phyloP scores from a whole-genome alignment of 2,888 invertebrate species.

The Pristionchus arcanus region DNA sequence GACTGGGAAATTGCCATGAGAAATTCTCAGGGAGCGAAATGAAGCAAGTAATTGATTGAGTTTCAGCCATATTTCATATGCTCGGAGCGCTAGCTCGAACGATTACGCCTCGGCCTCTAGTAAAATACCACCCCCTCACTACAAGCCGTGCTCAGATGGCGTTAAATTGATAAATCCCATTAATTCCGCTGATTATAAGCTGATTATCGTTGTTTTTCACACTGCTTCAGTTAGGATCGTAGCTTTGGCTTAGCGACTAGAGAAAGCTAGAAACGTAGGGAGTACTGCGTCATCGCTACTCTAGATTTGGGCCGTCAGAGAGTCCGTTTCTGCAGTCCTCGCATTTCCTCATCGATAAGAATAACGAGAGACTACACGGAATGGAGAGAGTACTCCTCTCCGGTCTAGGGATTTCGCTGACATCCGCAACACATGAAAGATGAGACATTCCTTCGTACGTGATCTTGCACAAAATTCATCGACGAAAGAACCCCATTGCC shows the following conservation, averaged over 20 bases:
- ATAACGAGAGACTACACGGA: no score
- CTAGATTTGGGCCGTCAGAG: no score
- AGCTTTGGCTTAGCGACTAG: neutral
- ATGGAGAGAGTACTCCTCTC: no score
- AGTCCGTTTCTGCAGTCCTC: no score
- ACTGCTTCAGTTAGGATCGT: neutral
- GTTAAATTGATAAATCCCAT: neutral
- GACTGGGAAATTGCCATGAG: neutral
- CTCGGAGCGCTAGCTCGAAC: no score
- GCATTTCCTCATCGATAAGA: no score
- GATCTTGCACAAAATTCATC: neutral
- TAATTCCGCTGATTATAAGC: conserved; percentile 7
- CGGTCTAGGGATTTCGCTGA: neutral
- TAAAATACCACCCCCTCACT: neutral
- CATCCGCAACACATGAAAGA: conserved; percentile 3
- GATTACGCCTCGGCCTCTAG: no score
- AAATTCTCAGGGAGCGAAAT: neutral
- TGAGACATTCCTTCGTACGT: neutral
- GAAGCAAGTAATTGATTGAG: neutral
- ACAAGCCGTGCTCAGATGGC: neutral
- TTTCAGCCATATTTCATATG: no score
- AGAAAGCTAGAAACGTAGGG: neutral
- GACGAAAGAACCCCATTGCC: neutral
- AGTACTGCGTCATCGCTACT: no score
- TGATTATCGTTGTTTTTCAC: neutral